phyloP scores from a whole-genome alignment of 2,888 invertebrate genomes.

The Dryobota labecula region DNA sequence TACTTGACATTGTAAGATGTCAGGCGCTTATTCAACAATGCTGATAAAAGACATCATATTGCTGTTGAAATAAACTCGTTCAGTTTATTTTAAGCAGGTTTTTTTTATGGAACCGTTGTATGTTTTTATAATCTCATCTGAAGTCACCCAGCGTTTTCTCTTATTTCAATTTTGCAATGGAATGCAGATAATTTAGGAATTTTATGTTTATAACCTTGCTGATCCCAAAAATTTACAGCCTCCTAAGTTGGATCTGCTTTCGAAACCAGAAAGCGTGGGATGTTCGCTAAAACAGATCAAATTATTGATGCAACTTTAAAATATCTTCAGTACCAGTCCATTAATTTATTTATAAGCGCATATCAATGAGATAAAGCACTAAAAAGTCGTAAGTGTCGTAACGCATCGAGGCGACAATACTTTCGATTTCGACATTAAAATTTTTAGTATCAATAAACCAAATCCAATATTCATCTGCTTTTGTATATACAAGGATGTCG shows the following conservation, averaged over 20 bases:
- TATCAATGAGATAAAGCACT: slow-evolving; percentile 39
- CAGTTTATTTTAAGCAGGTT: background rate
- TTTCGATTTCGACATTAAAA: slow-evolving; percentile 58
- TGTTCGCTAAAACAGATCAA: slow-evolving; percentile 43
- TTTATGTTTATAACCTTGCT: slow-evolving; percentile 32
- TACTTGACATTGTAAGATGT: slow-evolving; percentile 60
- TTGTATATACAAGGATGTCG: slow-evolving; percentile 58
- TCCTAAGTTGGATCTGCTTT: slow-evolving; percentile 42
- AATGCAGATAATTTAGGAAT: slow-evolving; percentile 31
- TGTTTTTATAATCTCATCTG: slow-evolving; percentile 17
- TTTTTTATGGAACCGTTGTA: slow-evolving; percentile 9
- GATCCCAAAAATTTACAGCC: slow-evolving; percentile 36
- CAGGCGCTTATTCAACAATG: slow-evolving; percentile 14
- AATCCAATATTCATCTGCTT: slow-evolving; percentile 55
- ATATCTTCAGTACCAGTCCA: slow-evolving; percentile 15
- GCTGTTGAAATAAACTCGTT: background rate
- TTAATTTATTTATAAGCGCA: slow-evolving; percentile 32
- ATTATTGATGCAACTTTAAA: slow-evolving; percentile 25
- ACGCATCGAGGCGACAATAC: slow-evolving; percentile 46
- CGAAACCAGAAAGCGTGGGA: slow-evolving; percentile 57
- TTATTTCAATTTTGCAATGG: slow-evolving; percentile 34
- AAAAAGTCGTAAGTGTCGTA: slow-evolving; percentile 35
- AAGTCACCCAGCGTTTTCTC: slow-evolving; percentile 34
- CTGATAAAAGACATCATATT: slow-evolving; percentile 41
- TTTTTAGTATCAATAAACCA: slow-evolving; percentile 42